Conservation (phyloP, 2,113 vertebrate genomes). For the Merops nubicus region DNA sequence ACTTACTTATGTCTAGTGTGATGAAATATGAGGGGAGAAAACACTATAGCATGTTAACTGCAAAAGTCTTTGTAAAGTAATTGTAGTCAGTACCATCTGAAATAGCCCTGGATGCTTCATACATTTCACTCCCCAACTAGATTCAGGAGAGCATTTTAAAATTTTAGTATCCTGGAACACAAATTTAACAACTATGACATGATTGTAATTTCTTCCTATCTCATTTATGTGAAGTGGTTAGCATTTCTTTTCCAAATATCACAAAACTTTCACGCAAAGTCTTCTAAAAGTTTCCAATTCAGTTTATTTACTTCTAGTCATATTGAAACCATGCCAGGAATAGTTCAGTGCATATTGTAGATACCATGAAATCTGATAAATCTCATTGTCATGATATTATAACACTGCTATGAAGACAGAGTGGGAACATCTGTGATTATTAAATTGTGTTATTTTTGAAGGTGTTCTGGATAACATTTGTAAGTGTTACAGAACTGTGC, state of each 20-base stretch:
- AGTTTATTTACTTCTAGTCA: neutral
- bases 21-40: neutral
- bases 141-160: neutral
- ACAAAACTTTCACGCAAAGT: neutral
- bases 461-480: slow-evolving; percentile 35
- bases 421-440: slow-evolving; percentile 62
- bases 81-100: neutral
- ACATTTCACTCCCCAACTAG: neutral
- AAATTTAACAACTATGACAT: neutral
- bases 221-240: neutral
- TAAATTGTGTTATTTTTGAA: slow-evolving; percentile 64
- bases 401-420: slow-evolving; percentile 50
- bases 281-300: slow-evolving; percentile 1
- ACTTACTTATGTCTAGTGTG: neutral
- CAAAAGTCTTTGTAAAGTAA: neutral
- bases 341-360: neutral
- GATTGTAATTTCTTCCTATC: neutral
- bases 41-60: neutral
- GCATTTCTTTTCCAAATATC: neutral
- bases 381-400: slow-evolving; percentile 56
- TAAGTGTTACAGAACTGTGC: neutral
- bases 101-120: neutral
- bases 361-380: slow-evolving; percentile 55
- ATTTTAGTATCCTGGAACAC: neutral
- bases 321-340: slow-evolving; percentile 25